phyloP scores from a whole-genome alignment of 2,888 invertebrate genomes.

The Pandemis heparana region DNA sequence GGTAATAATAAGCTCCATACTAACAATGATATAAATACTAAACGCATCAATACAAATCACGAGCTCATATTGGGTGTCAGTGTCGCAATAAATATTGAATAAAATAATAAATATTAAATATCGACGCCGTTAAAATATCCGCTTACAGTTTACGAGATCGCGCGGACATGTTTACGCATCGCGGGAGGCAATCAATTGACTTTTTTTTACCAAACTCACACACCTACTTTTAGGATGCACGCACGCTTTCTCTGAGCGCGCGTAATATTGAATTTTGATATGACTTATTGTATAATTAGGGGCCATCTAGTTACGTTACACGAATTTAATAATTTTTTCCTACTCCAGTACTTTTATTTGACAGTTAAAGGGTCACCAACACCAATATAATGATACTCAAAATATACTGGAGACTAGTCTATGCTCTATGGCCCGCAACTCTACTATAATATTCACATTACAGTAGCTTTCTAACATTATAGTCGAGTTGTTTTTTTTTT shows the following conservation, averaged over 20 bases:
- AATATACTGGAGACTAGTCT: no score
- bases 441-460: no score
- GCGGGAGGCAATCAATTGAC: slow-evolving; percentile 76
- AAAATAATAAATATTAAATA: slow-evolving; percentile 84
- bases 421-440: no score
- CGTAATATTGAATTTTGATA: not conserved
- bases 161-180: slow-evolving; percentile 81
- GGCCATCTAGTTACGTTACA: no score
- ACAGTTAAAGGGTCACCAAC: no score
- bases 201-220: slow-evolving; percentile 72
- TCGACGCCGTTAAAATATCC: slow-evolving; percentile 84
- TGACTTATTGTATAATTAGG: not conserved
- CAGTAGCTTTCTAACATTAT: no score
- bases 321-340: no score
- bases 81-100: slow-evolving; percentile 85
- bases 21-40: slow-evolving; percentile 53
- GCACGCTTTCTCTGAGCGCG: slow-evolving; percentile 62
- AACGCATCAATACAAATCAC: slow-evolving; percentile 74
- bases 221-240: slow-evolving; percentile 55
- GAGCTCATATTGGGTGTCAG: slow-evolving; percentile 82
- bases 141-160: slow-evolving; percentile 84
- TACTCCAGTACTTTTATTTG: no score
- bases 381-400: no score
- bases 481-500: no score
- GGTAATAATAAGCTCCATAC: slow-evolving; percentile 35